These are phyloP conservation scores for Lepidurus packardi DNA, from an alignment of 1,140 invertebrate genomes.

Conservation along the genomic window DNA sequence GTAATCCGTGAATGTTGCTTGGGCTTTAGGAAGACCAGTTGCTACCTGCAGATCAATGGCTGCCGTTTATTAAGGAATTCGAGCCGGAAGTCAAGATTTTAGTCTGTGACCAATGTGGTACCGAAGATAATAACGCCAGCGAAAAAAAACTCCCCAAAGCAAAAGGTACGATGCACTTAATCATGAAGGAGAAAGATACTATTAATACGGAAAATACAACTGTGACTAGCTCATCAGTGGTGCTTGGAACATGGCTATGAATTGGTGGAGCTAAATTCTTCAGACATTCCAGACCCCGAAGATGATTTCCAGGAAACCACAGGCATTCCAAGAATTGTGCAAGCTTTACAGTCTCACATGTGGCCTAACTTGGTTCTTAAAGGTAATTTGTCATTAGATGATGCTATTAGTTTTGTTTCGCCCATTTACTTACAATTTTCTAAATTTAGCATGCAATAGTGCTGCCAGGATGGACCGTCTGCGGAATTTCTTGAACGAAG, in stretches of 20 bases:
- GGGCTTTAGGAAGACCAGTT: conserved; percentile 48
- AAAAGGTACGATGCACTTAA: conserved; percentile 5
- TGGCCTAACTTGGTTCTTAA: conserved; percentile 70
- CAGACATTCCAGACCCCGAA: conserved; percentile 50
- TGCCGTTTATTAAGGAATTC: conserved; percentile 50
- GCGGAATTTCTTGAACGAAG: conserved; percentile 18
- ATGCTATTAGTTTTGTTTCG: neutral
- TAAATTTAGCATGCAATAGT: conserved; percentile 14
- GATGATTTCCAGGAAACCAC: conserved; percentile 59
- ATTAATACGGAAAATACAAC: neutral
- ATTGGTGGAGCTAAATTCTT: conserved; percentile 61
- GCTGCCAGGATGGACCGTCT: conserved; percentile 1
- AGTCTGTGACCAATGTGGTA: conserved; percentile 47
- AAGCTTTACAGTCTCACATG: conserved; percentile 66
- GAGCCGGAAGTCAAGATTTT: conserved; percentile 51
- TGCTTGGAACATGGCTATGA: conserved; percentile 63
- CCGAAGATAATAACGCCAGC: conserved; percentile 40
- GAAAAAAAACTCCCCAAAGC: conserved; percentile 35
- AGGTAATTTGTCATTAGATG: conserved; percentile 45
- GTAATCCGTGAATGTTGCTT: conserved; percentile 27
- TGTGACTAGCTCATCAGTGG: conserved; percentile 52
- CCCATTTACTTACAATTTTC: conserved; percentile 28
- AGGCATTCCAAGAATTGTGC: conserved; percentile 64
- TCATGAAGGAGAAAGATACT: conserved; percentile 5
- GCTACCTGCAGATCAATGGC: conserved; percentile 46